Evolutionary conservation across 2,113 vertebrate genomes (phyloP).

Genomic region (Pardalotus punctatus): DNA sequence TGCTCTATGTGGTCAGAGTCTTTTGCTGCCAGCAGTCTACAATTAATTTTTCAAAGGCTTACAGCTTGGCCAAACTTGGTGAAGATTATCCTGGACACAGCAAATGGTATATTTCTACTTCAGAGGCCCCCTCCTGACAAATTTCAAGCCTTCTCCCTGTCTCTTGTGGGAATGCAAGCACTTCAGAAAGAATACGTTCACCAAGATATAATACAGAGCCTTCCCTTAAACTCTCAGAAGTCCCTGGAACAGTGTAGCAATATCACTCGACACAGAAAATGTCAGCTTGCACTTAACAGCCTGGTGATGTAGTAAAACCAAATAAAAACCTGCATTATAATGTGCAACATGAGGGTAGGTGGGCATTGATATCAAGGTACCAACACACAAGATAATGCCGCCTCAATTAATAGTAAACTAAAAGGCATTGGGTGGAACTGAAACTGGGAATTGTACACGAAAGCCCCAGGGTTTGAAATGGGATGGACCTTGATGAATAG

Average conservation of each 20-base stretch:
- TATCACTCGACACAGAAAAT: background rate
- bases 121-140: background rate
- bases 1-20: accelerated
- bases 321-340: background rate
- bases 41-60: background rate
- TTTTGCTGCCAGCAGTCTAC: background rate
- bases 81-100: background rate
- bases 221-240: background rate
- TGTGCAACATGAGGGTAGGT: background rate
- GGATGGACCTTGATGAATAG: background rate
- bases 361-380: background rate
- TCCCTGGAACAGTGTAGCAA: background rate
- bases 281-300: background rate
- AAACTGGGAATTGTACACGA: accelerated
- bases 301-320: background rate
- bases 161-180: background rate
- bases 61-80: background rate
- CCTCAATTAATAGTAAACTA: background rate
- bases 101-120: background rate
- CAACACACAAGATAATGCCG: background rate
- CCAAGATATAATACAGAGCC: background rate
- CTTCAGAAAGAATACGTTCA: background rate
- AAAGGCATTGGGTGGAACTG: background rate
- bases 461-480: background rate
- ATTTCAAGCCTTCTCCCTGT: background rate